phyloP scores from a whole-genome alignment of 2,113 vertebrate genomes.

The Drymodes brunneopygia region DNA sequence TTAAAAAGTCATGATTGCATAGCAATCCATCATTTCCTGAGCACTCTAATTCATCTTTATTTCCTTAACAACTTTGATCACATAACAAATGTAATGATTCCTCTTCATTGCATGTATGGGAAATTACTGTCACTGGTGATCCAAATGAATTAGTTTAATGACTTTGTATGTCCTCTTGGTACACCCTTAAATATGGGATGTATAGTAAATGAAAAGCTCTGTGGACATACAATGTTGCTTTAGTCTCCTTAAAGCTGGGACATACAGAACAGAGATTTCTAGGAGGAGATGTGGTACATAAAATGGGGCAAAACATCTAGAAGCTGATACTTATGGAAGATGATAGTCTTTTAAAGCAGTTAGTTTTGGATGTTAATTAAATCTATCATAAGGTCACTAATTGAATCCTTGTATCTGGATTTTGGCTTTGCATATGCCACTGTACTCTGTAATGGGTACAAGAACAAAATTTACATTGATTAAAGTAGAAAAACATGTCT shows the following conservation, averaged over 20 bases:
- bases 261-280: not conserved
- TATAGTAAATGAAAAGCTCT: not conserved
- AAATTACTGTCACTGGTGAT: constrained; percentile 3
- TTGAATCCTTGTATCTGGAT: not conserved
- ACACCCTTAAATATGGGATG: not conserved
- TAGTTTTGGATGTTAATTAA: not conserved
- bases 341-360: not conserved
- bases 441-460: not conserved
- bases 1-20: constrained; percentile 39
- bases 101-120: not conserved
- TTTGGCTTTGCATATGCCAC: not conserved
- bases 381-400: not conserved
- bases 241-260: not conserved
- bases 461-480: not conserved
- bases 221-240: not conserved
- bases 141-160: constrained; percentile 3
- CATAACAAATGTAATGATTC: constrained; percentile 4
- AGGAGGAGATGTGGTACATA: not conserved
- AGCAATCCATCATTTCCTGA: constrained; percentile 30
- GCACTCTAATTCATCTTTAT: constrained; percentile 30
- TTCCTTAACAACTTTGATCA: constrained; percentile 29
- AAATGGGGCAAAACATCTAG: not conserved
- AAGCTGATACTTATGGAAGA: not conserved
- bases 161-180: not conserved
- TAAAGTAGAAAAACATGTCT: not conserved